Evolutionary conservation across 2,888 invertebrate species (phyloP).

Genomic region (Ophion obscuratus): DNA sequence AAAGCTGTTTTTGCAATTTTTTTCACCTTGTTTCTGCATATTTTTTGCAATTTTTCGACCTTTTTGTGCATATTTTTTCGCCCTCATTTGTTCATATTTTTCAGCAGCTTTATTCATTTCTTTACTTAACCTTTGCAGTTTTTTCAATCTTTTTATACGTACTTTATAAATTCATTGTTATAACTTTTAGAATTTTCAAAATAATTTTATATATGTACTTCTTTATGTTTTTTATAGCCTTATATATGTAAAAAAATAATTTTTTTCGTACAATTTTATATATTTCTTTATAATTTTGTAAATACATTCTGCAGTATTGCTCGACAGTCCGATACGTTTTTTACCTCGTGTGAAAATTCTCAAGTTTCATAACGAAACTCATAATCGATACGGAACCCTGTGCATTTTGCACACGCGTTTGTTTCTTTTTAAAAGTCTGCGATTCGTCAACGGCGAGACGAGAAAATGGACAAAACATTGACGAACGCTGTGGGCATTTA

Average conservation of each 20-base stretch:
- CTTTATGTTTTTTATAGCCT: no score
- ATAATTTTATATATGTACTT: not conserved
- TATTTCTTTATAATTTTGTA: no score
- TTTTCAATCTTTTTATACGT: not conserved
- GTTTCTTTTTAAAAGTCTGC: constrained; percentile 28
- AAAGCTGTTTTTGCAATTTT: not conserved
- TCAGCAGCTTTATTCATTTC: not conserved
- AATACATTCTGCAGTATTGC: not conserved
- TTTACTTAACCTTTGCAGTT: not conserved
- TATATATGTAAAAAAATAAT: no score
- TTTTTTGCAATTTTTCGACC: not conserved
- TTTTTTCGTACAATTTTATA: no score
- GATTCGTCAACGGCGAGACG: constrained; percentile 1
- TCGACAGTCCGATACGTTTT: not conserved
- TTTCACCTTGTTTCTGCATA: not conserved
- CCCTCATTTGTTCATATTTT: not conserved
- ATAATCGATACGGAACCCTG: not conserved
- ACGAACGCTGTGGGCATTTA: constrained; percentile 14
- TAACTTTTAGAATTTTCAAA: not conserved
- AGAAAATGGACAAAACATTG: constrained; percentile 15
- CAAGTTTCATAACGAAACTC: not conserved
- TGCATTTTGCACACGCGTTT: not conserved
- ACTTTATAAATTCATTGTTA: not conserved
- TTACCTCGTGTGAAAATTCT: not conserved
- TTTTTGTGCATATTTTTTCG: not conserved